Percentiles rank a stretch among this genome's conserved stretches.
These are phyloP conservation scores for Tyrophagus putrescentiae DNA, from an alignment of 1,140 invertebrate genomes.

Conservation along the genomic window DNA sequence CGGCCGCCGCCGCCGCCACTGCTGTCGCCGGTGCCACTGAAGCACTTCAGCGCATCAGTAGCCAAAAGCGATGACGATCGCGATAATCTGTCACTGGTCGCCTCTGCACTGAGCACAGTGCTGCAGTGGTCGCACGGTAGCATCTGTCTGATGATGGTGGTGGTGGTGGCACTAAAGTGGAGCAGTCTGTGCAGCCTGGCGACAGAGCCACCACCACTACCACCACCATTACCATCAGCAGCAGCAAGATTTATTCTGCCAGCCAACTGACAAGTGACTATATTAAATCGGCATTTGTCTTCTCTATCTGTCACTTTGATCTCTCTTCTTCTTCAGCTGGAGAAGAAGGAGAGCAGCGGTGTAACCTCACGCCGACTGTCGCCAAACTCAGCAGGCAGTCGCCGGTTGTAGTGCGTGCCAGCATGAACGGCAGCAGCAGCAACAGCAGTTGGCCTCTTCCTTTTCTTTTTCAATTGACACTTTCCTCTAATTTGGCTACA, in stretches of 20 bases:
- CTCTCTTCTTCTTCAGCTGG: too few species aligned
- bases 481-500: neutral
- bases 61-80: too few species aligned
- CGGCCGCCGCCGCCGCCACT: too few species aligned
- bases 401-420: too few species aligned
- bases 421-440: too few species aligned
- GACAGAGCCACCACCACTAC: neutral
- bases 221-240: too few species aligned
- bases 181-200: too few species aligned
- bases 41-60: too few species aligned
- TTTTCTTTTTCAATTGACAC: neutral
- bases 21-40: too few species aligned
- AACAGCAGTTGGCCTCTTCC: neutral
- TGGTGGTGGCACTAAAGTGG: neutral
- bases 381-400: conserved; percentile 3
- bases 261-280: conserved; percentile 10
- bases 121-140: too few species aligned
- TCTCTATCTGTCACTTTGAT: neutral
- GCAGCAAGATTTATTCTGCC: neutral
- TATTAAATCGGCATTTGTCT: conserved; percentile 18
- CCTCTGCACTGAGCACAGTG: neutral
- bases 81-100: conserved; percentile 2
- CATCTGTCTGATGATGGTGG: conserved; percentile 7
- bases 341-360: too few species aligned
- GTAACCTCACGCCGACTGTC: conserved; percentile 1